Conservation (phyloP, 2,113 vertebrate species). For the Cyphomyrus plagiostoma region DNA sequence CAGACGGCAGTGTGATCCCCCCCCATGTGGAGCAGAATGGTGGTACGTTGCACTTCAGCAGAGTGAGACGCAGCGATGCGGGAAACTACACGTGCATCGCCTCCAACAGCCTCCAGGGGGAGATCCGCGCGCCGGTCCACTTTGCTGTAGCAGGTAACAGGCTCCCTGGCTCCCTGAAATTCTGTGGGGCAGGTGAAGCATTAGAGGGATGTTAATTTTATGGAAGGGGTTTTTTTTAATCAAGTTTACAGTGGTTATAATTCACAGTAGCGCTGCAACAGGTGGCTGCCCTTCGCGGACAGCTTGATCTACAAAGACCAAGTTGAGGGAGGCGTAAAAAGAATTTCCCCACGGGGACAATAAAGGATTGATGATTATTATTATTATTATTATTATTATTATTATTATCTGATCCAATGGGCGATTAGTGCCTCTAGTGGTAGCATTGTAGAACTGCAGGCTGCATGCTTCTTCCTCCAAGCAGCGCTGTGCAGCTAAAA, state of each 20-base stretch:
- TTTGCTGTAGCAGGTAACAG: constrained; percentile 81
- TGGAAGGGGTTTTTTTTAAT: background rate
- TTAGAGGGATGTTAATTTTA: background rate
- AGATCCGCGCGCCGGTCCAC: constrained; percentile 80
- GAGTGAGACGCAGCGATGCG: constrained; percentile 76
- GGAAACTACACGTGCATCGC: constrained; percentile 92
- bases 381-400: too few species aligned
- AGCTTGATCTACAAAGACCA: too few species aligned
- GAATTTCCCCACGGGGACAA: too few species aligned
- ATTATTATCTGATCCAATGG: background rate
- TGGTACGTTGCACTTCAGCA: constrained; percentile 77
- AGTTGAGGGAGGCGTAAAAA: too few species aligned
- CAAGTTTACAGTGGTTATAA: background rate
- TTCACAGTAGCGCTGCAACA: too few species aligned
- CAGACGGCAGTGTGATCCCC: constrained; percentile 80
- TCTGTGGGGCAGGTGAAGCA: background rate
- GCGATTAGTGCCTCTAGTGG: background rate
- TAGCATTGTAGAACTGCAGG: background rate
- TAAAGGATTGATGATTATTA: too few species aligned
- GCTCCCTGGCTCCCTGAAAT: background rate
- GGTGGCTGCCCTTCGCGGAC: too few species aligned
- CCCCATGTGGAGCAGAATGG: constrained; percentile 70
- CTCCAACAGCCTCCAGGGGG: constrained; percentile 80
- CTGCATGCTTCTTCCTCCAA: background rate
- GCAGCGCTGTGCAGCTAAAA: background rate